Conservation (phyloP, 2,797 vertebrate species). For the Thaleichthys pacificus region DNA sequence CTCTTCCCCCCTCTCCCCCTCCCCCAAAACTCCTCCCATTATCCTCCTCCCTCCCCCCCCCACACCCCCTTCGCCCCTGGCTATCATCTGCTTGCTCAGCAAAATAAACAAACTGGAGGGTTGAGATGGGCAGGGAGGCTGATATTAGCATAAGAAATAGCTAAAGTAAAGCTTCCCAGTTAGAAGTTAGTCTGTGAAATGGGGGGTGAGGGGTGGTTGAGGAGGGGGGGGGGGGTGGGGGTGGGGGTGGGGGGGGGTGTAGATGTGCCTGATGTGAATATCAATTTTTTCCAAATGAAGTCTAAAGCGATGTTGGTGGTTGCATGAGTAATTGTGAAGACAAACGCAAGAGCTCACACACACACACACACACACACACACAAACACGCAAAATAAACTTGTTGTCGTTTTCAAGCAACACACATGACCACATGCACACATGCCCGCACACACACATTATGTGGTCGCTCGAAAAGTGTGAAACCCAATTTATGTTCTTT, state of each 20-base stretch:
- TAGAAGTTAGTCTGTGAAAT: slow-evolving; percentile 58
- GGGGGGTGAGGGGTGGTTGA: slow-evolving; percentile 6
- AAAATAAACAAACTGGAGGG: slow-evolving; percentile 76
- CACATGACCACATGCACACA: slow-evolving; percentile 3
- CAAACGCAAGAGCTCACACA: slow-evolving; percentile 9
- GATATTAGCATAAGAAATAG: slow-evolving; percentile 70
- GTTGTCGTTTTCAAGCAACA: too few relatives aligned
- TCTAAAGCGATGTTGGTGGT: slow-evolving; percentile 35
- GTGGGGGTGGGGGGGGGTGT: slow-evolving; percentile 27
- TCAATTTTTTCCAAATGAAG: slow-evolving; percentile 77
- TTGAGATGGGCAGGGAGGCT: slow-evolving; percentile 26
- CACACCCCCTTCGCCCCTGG: slow-evolving; percentile 74
- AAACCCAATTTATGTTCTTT: slow-evolving; percentile 54
- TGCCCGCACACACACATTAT: slow-evolving; percentile 3
- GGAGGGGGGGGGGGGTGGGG: slow-evolving; percentile 39
- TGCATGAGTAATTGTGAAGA: slow-evolving; percentile 47
- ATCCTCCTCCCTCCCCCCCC: slow-evolving; percentile 8
- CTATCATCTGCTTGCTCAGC: slow-evolving; percentile 77
- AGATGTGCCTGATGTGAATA: slow-evolving; percentile 54
- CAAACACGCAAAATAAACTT: too few relatives aligned
- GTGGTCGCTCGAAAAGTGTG: slow-evolving; percentile 30
- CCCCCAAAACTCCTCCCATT: slow-evolving; percentile 6
- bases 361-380: background rate
- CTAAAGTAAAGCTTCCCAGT: slow-evolving; percentile 57
- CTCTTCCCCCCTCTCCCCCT: slow-evolving; percentile 2